Evolutionary conservation across 2,113 vertebrate genomes (phyloP).

Genomic region (Pipra filicauda): DNA sequence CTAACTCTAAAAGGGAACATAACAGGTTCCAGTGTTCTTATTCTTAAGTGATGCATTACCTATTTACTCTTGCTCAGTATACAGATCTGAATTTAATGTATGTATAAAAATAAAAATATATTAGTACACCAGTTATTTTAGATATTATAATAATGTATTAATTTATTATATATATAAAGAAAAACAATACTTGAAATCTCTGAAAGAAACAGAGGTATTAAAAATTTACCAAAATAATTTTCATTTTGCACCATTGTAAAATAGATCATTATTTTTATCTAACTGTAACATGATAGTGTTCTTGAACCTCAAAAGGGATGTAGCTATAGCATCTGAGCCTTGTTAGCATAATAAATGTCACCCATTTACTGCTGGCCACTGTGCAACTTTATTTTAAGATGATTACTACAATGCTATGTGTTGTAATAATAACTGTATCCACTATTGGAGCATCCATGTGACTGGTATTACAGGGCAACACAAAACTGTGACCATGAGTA

Average conservation of each 20-base stretch:
- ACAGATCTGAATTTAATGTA: background rate
- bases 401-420: background rate
- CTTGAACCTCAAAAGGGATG: background rate
- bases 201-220: background rate
- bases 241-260: background rate
- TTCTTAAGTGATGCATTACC: background rate
- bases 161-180: background rate
- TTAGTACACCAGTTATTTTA: background rate
- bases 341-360: background rate
- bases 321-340: background rate
- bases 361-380: background rate
- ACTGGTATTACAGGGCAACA: background rate
- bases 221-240: background rate
- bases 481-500: background rate
- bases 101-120: background rate
- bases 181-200: background rate
- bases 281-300: background rate
- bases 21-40: background rate
- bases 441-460: background rate
- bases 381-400: background rate
- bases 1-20: background rate
- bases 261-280: background rate
- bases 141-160: background rate
- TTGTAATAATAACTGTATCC: background rate
- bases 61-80: background rate